Evolutionary conservation across 2,888 invertebrate genomes (phyloP), one percentile per base, ranked within the genome.

Genomic region (Amiota mariae): DNA sequence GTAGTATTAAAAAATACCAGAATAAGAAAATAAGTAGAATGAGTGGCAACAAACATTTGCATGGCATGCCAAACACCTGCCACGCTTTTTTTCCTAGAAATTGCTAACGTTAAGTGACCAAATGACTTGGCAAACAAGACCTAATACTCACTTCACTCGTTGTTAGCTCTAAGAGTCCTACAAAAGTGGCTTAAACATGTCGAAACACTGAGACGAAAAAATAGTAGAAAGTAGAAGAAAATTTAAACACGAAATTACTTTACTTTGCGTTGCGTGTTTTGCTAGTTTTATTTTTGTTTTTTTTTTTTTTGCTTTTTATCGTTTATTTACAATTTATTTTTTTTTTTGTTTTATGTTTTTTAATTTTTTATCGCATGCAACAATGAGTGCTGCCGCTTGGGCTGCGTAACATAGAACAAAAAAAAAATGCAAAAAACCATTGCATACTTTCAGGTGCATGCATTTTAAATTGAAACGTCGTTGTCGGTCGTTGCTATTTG

Each of bases 381-480:
- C 59, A 59, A 59, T 20, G 59, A n/a, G 20, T 15, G 18, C 18
- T 6, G 36, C 8, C 36, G 36, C 36, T 36, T 36, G 36, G 36
- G 11, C 59, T 18, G 11, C 13, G 13, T 6, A 54, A 18, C 59
- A 59, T 18, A 20, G 59, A n/a, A 59, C n/a, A 20, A 15, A 12
- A 71, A 63, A 64, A 48, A 73, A 71, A 70, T 73, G 36, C 20
- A 51, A 57, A 57, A 18, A 61, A 24, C 11, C 75, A 64, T 73
- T 85, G 84, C 77, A 78, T 77, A 82, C 84, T 81, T 77, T 81
- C 84, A 84, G 82, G 80, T 81, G 80, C 79, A 75, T 77, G 75
- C 74, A 75, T 80, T 78, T 77, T 82, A 84, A 83, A 84, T 85
- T 59, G 59, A 59, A 59, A 11, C 20, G 59, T 59, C 20, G 36